phyloP scores from a whole-genome alignment of 1,140 invertebrate species.

The Pentalonia nigronervosa region DNA sequence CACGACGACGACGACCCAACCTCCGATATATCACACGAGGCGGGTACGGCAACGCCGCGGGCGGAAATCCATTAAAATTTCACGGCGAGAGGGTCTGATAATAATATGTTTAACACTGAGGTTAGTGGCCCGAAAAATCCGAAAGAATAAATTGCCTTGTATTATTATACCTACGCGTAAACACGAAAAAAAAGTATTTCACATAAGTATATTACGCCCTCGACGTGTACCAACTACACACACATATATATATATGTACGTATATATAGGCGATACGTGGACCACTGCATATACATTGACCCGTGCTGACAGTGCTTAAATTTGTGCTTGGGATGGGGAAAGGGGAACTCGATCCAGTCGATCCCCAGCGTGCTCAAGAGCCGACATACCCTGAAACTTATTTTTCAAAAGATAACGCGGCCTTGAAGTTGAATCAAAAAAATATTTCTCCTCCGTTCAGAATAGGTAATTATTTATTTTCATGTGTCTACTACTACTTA shows the following conservation, averaged over 20 bases:
- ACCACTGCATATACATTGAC: background rate
- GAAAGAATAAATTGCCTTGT: slow-evolving; percentile 3
- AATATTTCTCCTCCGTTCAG: background rate
- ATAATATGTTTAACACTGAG: slow-evolving; percentile 15
- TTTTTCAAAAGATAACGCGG: background rate
- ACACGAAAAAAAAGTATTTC: background rate
- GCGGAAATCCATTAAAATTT: slow-evolving; percentile 16
- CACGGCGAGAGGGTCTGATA: background rate
- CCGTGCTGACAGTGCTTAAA: background rate
- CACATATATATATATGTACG: no score
- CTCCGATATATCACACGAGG: background rate
- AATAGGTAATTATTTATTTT: no score
- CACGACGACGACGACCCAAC: background rate
- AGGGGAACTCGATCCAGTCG: background rate
- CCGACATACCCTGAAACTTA: background rate
- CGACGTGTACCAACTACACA: background rate
- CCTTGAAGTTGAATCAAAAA: background rate
- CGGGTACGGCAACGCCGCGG: background rate
- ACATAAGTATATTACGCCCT: background rate
- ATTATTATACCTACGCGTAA: background rate
- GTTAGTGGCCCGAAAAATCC: background rate
- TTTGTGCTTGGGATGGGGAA: background rate
- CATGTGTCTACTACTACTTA: no score
- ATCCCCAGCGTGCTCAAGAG: background rate
- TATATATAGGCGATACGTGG: background rate